A percentile compares a stretch with the other conserved stretches of the same genome.
Evolutionary conservation across 1,140 invertebrate genomes (phyloP).

Genomic region (Cataglyphis hispanica): DNA sequence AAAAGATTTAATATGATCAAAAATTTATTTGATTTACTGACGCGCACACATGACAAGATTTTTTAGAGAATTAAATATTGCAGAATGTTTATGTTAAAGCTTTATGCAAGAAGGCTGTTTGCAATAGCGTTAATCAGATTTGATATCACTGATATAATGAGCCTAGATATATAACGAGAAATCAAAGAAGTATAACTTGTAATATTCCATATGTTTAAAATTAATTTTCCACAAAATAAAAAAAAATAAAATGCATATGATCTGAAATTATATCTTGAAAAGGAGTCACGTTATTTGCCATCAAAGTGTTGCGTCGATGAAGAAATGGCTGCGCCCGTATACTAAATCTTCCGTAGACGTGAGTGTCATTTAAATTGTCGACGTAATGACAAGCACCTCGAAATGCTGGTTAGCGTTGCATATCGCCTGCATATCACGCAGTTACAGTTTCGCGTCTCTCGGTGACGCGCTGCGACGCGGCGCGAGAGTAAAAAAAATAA

Average conservation of each 20-base stretch:
- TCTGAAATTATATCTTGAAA: slow-evolving; percentile 8
- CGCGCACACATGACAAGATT: neutral
- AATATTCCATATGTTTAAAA: neutral
- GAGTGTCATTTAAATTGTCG: slow-evolving; percentile 50
- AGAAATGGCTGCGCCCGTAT: slow-evolving; percentile 19
- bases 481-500: neutral
- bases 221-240: slow-evolving; percentile 3
- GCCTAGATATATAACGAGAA: neutral
- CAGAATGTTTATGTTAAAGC: neutral
- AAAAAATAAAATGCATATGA: neutral
- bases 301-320: slow-evolving; percentile 23
- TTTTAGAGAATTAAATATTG: slow-evolving; percentile 18
- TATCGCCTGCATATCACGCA: slow-evolving; percentile 38
- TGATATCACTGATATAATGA: neutral
- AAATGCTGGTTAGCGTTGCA: slow-evolving; percentile 57
- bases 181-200: neutral
- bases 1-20: neutral
- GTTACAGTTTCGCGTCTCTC: slow-evolving; percentile 10
- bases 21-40: neutral
- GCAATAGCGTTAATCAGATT: neutral
- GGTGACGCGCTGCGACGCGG: slow-evolving; percentile 30
- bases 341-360: slow-evolving; percentile 45
- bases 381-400: slow-evolving; percentile 37
- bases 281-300: slow-evolving; percentile 13
- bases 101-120: neutral